Evolutionary conservation across 2,113 vertebrate genomes (phyloP).

Genomic region (Cervus canadensis): DNA sequence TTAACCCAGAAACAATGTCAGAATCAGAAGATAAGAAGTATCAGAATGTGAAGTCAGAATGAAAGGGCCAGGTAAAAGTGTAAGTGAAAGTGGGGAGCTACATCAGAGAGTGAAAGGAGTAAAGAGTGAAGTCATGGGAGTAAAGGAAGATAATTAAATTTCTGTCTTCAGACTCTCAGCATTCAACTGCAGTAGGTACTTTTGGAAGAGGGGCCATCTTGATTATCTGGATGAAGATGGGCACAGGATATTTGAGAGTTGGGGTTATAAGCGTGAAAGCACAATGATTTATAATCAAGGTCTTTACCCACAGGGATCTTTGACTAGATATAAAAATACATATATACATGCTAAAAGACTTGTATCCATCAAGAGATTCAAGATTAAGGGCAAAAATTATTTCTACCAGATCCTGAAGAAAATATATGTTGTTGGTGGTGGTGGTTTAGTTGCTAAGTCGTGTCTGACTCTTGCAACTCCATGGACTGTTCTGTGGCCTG

Average conservation of each 20-base stretch:
- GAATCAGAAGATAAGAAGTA: neutral
- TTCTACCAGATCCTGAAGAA: neutral
- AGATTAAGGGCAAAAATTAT: neutral
- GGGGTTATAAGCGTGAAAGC: neutral
- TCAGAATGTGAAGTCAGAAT: neutral
- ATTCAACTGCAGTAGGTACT: neutral
- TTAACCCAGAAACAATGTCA: neutral
- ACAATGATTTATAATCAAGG: neutral
- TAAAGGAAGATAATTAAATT: neutral
- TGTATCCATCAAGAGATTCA: neutral
- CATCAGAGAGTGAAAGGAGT: neutral
- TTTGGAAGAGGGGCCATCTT: neutral
- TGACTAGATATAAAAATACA: neutral
- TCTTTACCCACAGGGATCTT: neutral
- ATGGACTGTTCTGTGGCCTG: neutral
- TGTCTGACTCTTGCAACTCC: neutral
- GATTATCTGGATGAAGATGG: neutral
- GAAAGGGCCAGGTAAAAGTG: neutral
- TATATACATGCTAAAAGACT: neutral
- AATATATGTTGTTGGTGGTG: accelerated
- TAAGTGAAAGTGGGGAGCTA: neutral
- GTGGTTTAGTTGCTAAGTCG: neutral
- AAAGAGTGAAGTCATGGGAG: neutral
- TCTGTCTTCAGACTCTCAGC: neutral
- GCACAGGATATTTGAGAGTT: neutral